These are phyloP conservation scores for Euglossa dilemma DNA, from an alignment of 1,140 invertebrate genomes.

Conservation along the genomic window DNA sequence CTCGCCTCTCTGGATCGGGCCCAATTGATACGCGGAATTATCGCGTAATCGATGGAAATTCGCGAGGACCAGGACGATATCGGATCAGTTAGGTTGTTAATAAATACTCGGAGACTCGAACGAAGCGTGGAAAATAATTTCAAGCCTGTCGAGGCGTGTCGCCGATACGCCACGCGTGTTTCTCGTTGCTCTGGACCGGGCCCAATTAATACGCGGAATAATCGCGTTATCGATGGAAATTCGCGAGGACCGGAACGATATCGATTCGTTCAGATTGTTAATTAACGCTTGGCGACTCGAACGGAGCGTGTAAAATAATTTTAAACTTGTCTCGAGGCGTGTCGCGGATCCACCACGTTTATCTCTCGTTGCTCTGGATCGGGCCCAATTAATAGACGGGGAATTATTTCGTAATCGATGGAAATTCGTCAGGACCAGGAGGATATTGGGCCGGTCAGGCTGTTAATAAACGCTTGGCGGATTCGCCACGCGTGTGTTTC, in stretches of 20 bases:
- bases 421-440: too few relatives aligned
- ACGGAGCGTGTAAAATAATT: too few relatives aligned
- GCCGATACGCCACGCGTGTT: background rate
- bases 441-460: too few relatives aligned
- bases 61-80: slow-evolving; percentile 33
- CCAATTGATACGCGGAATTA: slow-evolving; percentile 49
- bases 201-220: slow-evolving; percentile 46
- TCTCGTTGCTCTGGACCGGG: background rate
- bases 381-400: slow-evolving; percentile 37
- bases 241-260: too few relatives aligned
- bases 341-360: background rate
- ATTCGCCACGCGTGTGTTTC: background rate
- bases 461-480: too few relatives aligned
- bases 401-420: slow-evolving; percentile 45
- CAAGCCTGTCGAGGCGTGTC: too few relatives aligned
- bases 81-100: slow-evolving; percentile 26
- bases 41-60: slow-evolving; percentile 55
- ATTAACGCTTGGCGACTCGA: slow-evolving; percentile 33
- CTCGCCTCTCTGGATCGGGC: too few relatives aligned
- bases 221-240: too few relatives aligned
- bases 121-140: too few relatives aligned
- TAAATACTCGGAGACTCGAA: too few relatives aligned
- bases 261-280: too few relatives aligned
- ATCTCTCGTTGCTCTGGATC: background rate
- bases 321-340: too few relatives aligned